Conservation (phyloP, 2,888 invertebrate species). For the Onchidella celtica region DNA sequence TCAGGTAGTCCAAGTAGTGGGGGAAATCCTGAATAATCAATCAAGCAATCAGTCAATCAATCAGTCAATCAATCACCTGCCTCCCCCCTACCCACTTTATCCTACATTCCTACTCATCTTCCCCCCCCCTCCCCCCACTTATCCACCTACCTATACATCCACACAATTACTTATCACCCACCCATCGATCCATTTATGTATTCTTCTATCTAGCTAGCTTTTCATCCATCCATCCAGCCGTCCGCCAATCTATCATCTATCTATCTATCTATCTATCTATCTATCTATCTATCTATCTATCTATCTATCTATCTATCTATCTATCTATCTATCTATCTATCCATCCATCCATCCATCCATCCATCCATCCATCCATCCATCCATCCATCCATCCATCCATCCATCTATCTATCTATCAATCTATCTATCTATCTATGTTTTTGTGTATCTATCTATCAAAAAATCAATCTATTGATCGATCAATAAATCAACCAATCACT, state of each 20-base stretch:
- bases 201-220: too few relatives aligned
- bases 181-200: too few relatives aligned
- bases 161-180: too few relatives aligned
- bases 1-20: slow-evolving; percentile 50
- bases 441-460: neutral
- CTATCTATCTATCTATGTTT: neutral
- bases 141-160: too few relatives aligned
- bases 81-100: too few relatives aligned
- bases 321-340: neutral
- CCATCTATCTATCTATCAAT: neutral
- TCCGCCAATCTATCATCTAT: neutral
- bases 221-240: neutral
- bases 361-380: neutral
- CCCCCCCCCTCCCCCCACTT: too few relatives aligned
- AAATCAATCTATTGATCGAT: neutral
- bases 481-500: neutral
- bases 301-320: neutral
- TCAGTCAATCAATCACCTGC: neutral
- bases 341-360: neutral
- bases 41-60: neutral
- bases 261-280: neutral
- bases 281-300: neutral
- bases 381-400: neutral
- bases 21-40: slow-evolving; percentile 31
- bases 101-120: too few relatives aligned